Conservation (phyloP, 1,140 invertebrate species). For the Nebria ingens region DNA sequence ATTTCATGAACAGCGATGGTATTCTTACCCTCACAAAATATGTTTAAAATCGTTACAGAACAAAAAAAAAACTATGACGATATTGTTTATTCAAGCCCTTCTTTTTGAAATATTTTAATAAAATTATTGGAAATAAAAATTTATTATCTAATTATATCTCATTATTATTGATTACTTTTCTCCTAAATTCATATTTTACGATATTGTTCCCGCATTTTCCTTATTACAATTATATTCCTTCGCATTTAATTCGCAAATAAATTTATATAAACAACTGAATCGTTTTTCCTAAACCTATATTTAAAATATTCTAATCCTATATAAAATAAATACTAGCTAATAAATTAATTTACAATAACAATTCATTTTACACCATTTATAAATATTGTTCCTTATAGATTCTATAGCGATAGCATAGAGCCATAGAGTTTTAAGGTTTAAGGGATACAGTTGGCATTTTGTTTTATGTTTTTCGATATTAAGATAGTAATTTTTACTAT, state of each 20-base stretch:
- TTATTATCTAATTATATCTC: neutral
- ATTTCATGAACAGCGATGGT: neutral
- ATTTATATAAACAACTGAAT: too few species aligned
- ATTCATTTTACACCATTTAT: too few species aligned
- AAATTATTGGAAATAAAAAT: constrained; percentile 6
- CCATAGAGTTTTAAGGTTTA: too few species aligned
- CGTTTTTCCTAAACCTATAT: too few species aligned
- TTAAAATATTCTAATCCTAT: neutral
- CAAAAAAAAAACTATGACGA: neutral
- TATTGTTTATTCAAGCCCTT: constrained; percentile 4
- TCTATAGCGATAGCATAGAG: too few species aligned
- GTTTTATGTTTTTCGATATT: too few species aligned
- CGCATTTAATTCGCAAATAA: too few species aligned
- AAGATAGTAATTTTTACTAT: too few species aligned
- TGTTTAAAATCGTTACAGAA: neutral
- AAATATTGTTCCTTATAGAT: too few species aligned
- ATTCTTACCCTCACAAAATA: neutral
- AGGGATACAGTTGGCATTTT: too few species aligned
- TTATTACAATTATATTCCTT: too few species aligned
- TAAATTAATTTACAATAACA: neutral
- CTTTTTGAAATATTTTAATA: constrained; percentile 9
- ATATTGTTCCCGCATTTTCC: too few species aligned
- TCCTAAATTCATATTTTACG: neutral
- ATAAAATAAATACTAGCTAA: neutral
- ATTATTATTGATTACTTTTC: neutral